These are phyloP conservation scores for Platycnemis pennipes DNA, from an alignment of 2,888 invertebrate species.

Conservation along the genomic window DNA sequence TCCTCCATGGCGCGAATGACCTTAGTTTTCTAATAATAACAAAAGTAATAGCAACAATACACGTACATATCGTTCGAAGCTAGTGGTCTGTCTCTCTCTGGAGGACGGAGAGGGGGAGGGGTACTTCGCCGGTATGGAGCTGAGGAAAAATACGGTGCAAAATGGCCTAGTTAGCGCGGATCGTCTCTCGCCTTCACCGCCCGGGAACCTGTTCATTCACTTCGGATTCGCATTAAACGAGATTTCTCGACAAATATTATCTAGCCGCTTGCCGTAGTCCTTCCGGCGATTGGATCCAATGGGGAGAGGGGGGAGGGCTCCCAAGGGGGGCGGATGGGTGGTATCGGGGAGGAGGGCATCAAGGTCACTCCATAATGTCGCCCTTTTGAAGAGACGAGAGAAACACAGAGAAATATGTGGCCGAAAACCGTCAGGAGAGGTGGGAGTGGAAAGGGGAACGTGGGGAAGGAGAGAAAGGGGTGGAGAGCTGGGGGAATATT, in stretches of 20 bases:
- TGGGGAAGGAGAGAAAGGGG: background rate
- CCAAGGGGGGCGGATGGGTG: background rate
- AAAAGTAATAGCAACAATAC: no score
- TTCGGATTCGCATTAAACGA: background rate
- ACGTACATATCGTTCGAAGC: no score
- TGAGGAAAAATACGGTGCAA: no score
- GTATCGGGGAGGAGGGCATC: background rate
- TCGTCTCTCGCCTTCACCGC: background rate
- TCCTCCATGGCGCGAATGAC: no score
- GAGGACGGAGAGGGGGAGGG: no score
- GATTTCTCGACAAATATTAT: background rate
- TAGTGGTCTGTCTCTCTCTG: no score
- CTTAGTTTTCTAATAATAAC: no score
- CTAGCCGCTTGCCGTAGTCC: background rate
- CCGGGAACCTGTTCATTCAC: background rate
- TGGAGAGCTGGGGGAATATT: background rate
- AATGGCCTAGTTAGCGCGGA: no score
- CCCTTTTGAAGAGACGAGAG: background rate
- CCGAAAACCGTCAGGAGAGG: background rate
- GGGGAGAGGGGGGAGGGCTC: background rate
- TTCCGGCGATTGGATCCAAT: background rate
- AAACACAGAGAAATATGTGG: background rate
- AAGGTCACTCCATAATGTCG: constrained; percentile 6
- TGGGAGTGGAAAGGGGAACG: background rate
- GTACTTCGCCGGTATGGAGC: no score